Percentiles rank a stretch among this genome's conserved stretches.
These are phyloP conservation scores for Pharmacophagus antenor DNA, from an alignment of 2,888 invertebrate species.

Conservation along the genomic window DNA sequence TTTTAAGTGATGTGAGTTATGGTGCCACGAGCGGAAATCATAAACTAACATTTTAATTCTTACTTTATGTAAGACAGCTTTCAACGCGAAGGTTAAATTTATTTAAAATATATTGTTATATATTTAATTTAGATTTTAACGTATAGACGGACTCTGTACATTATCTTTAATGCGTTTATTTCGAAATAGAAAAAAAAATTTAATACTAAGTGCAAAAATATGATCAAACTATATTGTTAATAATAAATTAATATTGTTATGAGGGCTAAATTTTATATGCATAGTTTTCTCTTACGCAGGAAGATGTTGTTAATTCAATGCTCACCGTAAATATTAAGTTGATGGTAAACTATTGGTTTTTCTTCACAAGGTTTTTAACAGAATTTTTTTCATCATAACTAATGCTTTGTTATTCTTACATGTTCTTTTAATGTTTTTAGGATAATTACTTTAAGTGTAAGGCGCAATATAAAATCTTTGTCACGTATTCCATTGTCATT, in stretches of 20 bases:
- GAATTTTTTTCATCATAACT: too few relatives aligned
- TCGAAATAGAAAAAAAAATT: too few relatives aligned
- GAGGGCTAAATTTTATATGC: too few relatives aligned
- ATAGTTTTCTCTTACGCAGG: too few relatives aligned
- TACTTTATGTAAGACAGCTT: constrained; percentile 5
- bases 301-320: too few relatives aligned
- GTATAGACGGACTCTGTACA: background rate
- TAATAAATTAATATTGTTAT: too few relatives aligned
- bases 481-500: constrained; percentile 23
- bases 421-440: constrained; percentile 3
- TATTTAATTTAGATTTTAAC: background rate
- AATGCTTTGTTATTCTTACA: too few relatives aligned
- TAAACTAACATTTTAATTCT: constrained; percentile 39
- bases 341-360: too few relatives aligned
- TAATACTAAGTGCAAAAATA: too few relatives aligned
- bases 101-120: background rate
- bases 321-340: too few relatives aligned
- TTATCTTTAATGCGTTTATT: background rate
- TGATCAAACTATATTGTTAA: too few relatives aligned
- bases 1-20: constrained; percentile 54
- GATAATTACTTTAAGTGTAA: constrained; percentile 1
- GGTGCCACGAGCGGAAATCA: constrained; percentile 57
- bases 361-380: too few relatives aligned
- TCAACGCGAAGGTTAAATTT: constrained; percentile 11
- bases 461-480: background rate